Evolutionary conservation across 2,888 invertebrate species (phyloP).

Genomic region (Caenorhabditis sulstoni): DNA sequence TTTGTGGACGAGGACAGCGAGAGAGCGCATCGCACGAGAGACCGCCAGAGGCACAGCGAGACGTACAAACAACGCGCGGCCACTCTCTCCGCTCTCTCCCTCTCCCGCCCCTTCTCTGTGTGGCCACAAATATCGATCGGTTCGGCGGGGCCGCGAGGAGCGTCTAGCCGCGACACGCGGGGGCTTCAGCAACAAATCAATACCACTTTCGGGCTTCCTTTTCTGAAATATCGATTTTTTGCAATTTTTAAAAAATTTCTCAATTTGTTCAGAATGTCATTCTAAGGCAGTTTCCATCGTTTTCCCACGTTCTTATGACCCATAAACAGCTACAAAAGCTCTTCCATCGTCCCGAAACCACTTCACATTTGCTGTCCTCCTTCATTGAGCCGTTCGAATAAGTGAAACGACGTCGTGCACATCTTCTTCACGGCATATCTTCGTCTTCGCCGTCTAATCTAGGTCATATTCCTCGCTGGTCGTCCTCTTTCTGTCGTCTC

Average conservation of each 20-base stretch:
- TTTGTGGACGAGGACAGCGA: background rate
- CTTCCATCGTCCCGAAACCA: no score
- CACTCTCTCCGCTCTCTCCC: conserved; percentile 15
- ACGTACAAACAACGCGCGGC: conserved; percentile 56
- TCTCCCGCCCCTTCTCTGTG: background rate
- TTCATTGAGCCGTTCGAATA: no score
- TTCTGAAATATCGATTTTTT: conserved; percentile 39
- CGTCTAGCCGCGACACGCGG: background rate
- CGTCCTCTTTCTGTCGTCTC: no score
- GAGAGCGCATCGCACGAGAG: conserved; percentile 1
- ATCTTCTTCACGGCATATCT: no score
- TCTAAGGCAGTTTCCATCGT: background rate
- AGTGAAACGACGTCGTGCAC: no score
- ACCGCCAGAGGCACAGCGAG: conserved; percentile 2
- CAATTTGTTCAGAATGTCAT: background rate
- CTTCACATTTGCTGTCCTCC: no score
- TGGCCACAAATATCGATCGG: conserved; percentile 47
- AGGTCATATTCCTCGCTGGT: no score
- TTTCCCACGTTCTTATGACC: no score
- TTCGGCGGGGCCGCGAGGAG: background rate
- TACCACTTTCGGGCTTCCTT: background rate
- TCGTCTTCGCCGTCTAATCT: no score
- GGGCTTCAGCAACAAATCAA: conserved; percentile 19
- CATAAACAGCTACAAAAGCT: no score
- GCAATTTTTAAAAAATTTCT: conserved; percentile 9